Percentiles rank a stretch among this genome's conserved stretches.
phyloP scores from a whole-genome alignment of 92 coral and sea anemone species.

The Montipora capitata region DNA sequence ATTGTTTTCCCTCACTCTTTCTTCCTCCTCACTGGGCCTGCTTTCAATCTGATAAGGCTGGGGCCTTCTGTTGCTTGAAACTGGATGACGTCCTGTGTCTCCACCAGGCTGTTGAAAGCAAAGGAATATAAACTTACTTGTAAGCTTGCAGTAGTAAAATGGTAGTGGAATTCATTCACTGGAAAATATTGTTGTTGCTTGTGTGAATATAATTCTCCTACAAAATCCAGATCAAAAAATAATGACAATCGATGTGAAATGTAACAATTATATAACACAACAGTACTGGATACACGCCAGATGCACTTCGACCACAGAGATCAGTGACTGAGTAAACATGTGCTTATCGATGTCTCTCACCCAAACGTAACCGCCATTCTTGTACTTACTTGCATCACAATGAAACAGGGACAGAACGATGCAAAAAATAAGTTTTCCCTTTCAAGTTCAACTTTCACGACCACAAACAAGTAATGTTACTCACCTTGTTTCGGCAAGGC shows the following conservation, averaged over 20 bases:
- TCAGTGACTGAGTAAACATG: too few relatives aligned
- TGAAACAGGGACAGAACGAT: constrained; percentile 21
- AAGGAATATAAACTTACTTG: constrained; percentile 16
- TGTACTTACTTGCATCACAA: constrained; percentile 27
- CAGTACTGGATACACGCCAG: too few relatives aligned
- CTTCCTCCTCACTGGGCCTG: constrained; percentile 25
- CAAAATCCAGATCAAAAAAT: too few relatives aligned
- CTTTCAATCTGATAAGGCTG: constrained; percentile 23
- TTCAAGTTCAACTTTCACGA: constrained; percentile 12
- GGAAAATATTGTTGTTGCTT: too few relatives aligned
- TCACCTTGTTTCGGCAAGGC: constrained; percentile 41
- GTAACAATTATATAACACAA: too few relatives aligned
- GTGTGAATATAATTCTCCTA: too few relatives aligned
- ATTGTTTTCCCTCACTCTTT: constrained; percentile 29
- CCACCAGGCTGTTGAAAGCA: constrained; percentile 27
- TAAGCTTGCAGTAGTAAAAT: too few relatives aligned
- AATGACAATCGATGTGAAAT: too few relatives aligned
- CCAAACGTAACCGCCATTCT: constrained; percentile 31
- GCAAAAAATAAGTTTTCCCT: constrained; percentile 11
- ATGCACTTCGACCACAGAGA: too few relatives aligned
- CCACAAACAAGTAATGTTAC: constrained; percentile 17
- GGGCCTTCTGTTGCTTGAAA: constrained; percentile 17
- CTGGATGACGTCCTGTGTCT: constrained; percentile 21
- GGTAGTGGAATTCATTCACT: too few relatives aligned
- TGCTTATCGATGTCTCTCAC: constrained; percentile 28